Evolutionary conservation across 1,140 invertebrate genomes (phyloP), one percentile per base, ranked within the genome.

Genomic region (Brachionus calyciflorus): DNA sequence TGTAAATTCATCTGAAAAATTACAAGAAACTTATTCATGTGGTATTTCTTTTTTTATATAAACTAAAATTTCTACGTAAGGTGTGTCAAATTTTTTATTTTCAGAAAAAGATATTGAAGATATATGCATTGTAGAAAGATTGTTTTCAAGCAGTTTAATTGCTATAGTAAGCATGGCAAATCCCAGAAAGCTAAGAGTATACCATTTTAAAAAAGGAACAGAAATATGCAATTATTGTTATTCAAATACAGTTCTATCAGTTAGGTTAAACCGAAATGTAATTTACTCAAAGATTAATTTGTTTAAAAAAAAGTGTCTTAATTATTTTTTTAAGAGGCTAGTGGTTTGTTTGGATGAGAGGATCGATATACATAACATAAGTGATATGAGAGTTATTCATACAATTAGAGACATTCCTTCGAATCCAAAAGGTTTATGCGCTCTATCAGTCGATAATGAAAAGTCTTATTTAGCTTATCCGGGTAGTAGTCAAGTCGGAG

Each of bases 221-320:
- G 95, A 98, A 87, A 99, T 99, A 83, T 98, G 95, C 85, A 94
- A 96, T 84, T 97, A 98, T 87, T 95, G 92, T 82, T 99, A 98
- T 84, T 91, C 92, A 10, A 98, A 97, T 84, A 94, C 95, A 51
- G 98, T 99, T 82, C 87, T 98, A 79, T 91, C 92, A 78, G 94
- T 99, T 37, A 94, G 94, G 86, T 88, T 99, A 69, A 99, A 99
- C 87, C 89, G 96, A 85, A 90, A 91, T 81, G 93, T 96, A 88
- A 89, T 89, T 77, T 78, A n/a, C n/a, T 51, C 69, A 53, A 53
- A 55, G 1, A 9, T 30, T 21, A 21, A 2, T 1, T 19, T 19
- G 26, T 53, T 21, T 53, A 21, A 78, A 80, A 68, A 24, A 40
- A 46, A 48, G n/a, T n/a, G n/a, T n/a, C n/a, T n/a, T n/a, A n/a